phyloP scores from a whole-genome alignment of 2,888 invertebrate species.

The Ceramica pisi region DNA sequence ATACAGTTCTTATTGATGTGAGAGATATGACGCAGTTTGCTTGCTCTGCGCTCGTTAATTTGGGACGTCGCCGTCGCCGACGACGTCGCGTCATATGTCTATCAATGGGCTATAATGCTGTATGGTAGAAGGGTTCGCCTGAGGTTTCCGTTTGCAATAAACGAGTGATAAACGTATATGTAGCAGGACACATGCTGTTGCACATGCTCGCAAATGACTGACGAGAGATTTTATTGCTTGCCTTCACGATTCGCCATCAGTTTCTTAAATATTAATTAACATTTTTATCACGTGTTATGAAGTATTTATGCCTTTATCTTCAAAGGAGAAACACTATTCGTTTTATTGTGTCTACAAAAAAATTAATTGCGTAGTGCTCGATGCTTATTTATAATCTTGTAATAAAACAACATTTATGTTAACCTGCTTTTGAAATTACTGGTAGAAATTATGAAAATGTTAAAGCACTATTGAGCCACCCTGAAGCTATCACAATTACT shows the following conservation, averaged over 20 bases:
- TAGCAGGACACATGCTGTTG: conserved; percentile 70
- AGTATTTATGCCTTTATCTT: conserved; percentile 59
- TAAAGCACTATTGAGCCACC: conserved; percentile 17
- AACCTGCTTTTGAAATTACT: conserved; percentile 35
- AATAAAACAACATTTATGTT: conserved; percentile 50
- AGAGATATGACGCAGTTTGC: conserved; percentile 47
- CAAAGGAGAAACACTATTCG: conserved; percentile 49
- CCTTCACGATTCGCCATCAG: conserved; percentile 74
- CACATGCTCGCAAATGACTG: conserved; percentile 74
- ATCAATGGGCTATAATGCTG: conserved; percentile 80
- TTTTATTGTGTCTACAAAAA: conserved; percentile 59
- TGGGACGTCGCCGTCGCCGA: conserved; percentile 68
- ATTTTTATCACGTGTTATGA: conserved; percentile 65
- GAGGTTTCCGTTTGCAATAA: conserved; percentile 88
- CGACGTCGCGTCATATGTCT: conserved; percentile 81
- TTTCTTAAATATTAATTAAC: conserved; percentile 64
- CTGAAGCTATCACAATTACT: conserved; percentile 15
- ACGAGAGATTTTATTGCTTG: conserved; percentile 83
- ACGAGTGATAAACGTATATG: conserved; percentile 77
- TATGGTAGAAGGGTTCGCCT: conserved; percentile 73
- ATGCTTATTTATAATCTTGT: conserved; percentile 33
- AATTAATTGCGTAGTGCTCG: conserved; percentile 46
- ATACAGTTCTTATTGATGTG: conserved; percentile 57
- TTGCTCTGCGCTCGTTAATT: conserved; percentile 73
- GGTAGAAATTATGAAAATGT: conserved; percentile 30